Evolutionary conservation across 2,797 vertebrate species (phyloP).

Genomic region (Petrocephalus schoutedeni): DNA sequence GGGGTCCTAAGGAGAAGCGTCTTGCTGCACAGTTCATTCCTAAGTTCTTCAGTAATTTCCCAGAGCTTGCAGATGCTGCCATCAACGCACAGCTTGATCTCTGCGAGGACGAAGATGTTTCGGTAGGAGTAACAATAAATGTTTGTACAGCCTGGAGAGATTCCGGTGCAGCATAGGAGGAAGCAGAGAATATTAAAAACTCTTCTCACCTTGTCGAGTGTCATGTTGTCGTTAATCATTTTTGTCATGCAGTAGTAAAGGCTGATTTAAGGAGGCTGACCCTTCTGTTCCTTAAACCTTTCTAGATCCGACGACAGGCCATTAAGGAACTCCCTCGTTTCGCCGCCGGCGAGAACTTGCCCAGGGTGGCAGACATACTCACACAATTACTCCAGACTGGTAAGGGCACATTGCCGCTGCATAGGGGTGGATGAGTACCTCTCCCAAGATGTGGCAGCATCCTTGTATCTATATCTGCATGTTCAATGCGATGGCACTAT

Average conservation of each 20-base stretch:
- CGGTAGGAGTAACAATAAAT: conserved; percentile 64
- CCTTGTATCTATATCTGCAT: background rate
- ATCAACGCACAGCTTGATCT: conserved; percentile 97
- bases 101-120: conserved; percentile 96
- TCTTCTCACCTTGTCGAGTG: background rate
- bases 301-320: conserved; percentile 89
- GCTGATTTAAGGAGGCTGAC: background rate
- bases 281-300: background rate
- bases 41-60: conserved; percentile 96
- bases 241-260: background rate
- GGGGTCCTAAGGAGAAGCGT: conserved; percentile 91
- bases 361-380: conserved; percentile 91
- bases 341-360: conserved; percentile 93
- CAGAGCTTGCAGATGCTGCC: conserved; percentile 87
- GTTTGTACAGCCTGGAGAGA: background rate
- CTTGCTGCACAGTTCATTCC: conserved; percentile 97
- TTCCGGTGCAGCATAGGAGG: background rate
- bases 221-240: background rate
- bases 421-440: background rate
- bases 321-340: conserved; percentile 96
- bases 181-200: background rate
- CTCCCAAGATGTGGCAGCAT: background rate
- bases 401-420: conserved; percentile 38
- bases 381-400: conserved; percentile 96
- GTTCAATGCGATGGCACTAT: background rate